Percentiles rank a stretch among this genome's conserved stretches.
These are phyloP conservation scores for Amorpha juglandis DNA, from an alignment of 2,888 invertebrate genomes.

Conservation along the genomic window DNA sequence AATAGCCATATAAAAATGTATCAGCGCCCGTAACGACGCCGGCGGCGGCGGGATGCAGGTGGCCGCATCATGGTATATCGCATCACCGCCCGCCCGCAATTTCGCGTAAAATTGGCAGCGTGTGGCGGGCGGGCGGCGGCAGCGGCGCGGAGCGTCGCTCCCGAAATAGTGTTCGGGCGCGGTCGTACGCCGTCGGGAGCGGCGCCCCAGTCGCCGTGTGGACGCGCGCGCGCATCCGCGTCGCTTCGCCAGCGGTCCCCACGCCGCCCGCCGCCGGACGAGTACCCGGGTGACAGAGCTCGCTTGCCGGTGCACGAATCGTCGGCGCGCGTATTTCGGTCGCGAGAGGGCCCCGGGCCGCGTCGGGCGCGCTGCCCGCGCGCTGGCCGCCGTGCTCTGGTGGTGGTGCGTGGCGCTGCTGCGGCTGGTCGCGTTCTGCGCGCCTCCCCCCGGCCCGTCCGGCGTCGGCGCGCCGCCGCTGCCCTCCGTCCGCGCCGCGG, in stretches of 20 bases:
- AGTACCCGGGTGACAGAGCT: slow-evolving; percentile 66
- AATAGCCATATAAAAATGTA: slow-evolving; percentile 51
- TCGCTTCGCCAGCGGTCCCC: slow-evolving; percentile 70
- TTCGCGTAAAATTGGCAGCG: slow-evolving; percentile 84
- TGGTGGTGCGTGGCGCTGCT: slow-evolving; percentile 83
- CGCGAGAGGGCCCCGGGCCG: slow-evolving; percentile 78
- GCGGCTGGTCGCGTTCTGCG: slow-evolving; percentile 81
- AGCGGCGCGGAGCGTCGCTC: slow-evolving; percentile 80
- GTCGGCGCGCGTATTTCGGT: slow-evolving; percentile 81
- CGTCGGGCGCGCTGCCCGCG: slow-evolving; percentile 80
- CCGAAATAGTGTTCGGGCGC: slow-evolving; percentile 84
- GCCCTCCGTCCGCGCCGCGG: slow-evolving; percentile 75
- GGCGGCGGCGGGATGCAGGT: slow-evolving; percentile 55
- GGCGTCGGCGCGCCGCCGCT: slow-evolving; percentile 66
- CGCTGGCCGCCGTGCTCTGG: slow-evolving; percentile 83
- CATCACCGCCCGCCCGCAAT: slow-evolving; percentile 84
- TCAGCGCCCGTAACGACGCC: slow-evolving; percentile 47
- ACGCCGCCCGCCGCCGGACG: slow-evolving; percentile 64
- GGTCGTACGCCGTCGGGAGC: slow-evolving; percentile 78
- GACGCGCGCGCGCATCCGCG: slow-evolving; percentile 83
- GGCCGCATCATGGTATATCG: slow-evolving; percentile 73
- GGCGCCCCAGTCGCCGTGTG: slow-evolving; percentile 82
- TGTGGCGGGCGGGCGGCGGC: slow-evolving; percentile 79
- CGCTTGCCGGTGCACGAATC: slow-evolving; percentile 67
- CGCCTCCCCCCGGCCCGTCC: slow-evolving; percentile 78